Base-by-base conservation (phyloP, 2,888 invertebrate genomes). In the Flexamia atlantica region DNA sequence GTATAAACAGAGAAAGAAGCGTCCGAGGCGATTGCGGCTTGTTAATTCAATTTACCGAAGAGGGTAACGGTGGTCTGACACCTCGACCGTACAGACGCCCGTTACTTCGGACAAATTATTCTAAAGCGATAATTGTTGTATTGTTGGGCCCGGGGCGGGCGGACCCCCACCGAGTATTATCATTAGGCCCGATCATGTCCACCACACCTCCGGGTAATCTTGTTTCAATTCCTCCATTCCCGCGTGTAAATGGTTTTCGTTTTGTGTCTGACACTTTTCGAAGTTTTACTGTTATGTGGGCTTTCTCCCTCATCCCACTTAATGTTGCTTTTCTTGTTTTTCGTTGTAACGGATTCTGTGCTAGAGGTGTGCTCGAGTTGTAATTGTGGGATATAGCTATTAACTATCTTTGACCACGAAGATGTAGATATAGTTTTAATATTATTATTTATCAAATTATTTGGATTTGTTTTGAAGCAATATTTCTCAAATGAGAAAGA, bases 41-140 rank as follows among this genome's bases (percentile, higher is more conserved):
- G 79, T 79, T 79, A 79, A 79, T 79, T 79, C 79, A 79, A 79
- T 79, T 79, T 79, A 79, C 79, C 30, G 79, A 28, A 2, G 64
- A 28, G 12, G 30, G 64, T 30, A 30, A 64, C 64, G 64, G 64
- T n/a, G 53, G 2, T 12, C 20, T 4, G 53, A 5, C 23, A 23
- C 20, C 10, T 3, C 23, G 20, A 23, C 20, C 2, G 2, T 5
- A 5, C 20, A 9, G 10, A n/a, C 70, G 20, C 17, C 76, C 76
- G 50, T 50, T 50, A 76, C 12, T 5, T 30, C 28, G 32, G 79
- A 79, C 79, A 79, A 79, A 79, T 79, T 79, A 79, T 30, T 32
- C 25, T 32, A 79, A 79, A 53, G 50, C 57, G 57, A 32, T 79
- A 79, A 79, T 79, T 79, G 57, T 57, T 32, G 79, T 79, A 79